phyloP scores from a whole-genome alignment of 2,113 vertebrate genomes.

The Apodemus speciosus region DNA sequence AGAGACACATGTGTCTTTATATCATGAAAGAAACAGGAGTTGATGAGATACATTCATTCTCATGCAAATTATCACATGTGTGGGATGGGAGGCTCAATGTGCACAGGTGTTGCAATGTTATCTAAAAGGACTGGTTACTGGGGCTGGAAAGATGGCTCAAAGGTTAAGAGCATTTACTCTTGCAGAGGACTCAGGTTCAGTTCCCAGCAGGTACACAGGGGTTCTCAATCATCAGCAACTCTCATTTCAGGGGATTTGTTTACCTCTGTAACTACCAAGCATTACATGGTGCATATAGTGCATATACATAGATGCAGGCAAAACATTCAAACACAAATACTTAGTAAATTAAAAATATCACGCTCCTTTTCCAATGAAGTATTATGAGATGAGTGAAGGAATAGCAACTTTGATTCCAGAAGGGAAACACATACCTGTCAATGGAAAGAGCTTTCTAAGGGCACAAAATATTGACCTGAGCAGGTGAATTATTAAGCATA shows the following conservation, averaged over 20 bases:
- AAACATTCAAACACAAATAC: background rate
- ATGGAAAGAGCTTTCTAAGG: background rate
- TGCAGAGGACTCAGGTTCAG: background rate
- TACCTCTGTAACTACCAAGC: background rate
- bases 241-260: background rate
- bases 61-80: background rate
- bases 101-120: background rate
- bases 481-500: background rate
- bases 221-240: background rate
- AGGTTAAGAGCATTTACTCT: background rate
- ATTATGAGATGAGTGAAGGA: background rate
- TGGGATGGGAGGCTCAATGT: background rate
- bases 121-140: background rate
- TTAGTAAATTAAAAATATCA: background rate
- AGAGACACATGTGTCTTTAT: background rate
- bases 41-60: background rate
- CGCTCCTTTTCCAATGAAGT: background rate
- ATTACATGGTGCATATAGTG: background rate
- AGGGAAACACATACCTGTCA: background rate
- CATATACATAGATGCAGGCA: background rate
- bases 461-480: background rate
- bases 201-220: background rate
- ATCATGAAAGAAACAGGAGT: background rate
- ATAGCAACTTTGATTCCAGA: background rate
- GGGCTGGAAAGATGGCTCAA: background rate